Conservation (phyloP, 2,797 vertebrate genomes). For the Acanthurus lineatus region DNA sequence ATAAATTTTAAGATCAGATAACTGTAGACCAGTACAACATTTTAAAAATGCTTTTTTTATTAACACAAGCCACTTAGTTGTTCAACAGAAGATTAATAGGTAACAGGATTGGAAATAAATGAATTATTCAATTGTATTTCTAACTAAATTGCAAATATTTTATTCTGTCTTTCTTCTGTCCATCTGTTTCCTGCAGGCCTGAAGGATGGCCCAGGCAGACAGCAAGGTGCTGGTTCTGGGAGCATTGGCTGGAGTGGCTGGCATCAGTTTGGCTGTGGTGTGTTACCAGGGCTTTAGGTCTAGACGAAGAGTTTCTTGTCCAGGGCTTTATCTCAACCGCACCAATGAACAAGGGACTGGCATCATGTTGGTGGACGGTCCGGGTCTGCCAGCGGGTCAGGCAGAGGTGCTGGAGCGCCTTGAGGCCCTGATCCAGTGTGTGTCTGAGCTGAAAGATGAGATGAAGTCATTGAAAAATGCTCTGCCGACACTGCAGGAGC, state of each 20-base stretch:
- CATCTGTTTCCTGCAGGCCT: constrained; percentile 45
- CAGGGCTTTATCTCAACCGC: constrained; percentile 42
- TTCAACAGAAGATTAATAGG: too few species aligned
- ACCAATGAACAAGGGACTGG: constrained; percentile 32
- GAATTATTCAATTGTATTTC: too few species aligned
- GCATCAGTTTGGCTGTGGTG: constrained; percentile 87
- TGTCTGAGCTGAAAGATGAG: constrained; percentile 95
- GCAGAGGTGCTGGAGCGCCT: constrained; percentile 91
- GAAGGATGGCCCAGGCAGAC: constrained; percentile 89
- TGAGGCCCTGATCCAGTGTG: constrained; percentile 88
- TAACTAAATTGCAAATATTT: too few species aligned
- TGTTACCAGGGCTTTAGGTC: constrained; percentile 83
- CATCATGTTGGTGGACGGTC: constrained; percentile 66
- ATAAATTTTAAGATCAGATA: too few species aligned
- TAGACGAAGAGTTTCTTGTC: constrained; percentile 44
- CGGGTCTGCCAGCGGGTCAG: constrained; percentile 83
- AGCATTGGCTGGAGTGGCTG: constrained; percentile 91
- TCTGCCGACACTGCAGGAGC: constrained; percentile 89
- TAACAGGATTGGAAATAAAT: too few species aligned
- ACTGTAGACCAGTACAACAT: too few species aligned
- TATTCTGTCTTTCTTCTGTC: background rate
- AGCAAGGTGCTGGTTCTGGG: constrained; percentile 90
- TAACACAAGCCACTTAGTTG: too few species aligned
- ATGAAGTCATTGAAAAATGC: constrained; percentile 90
- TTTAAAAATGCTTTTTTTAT: too few species aligned